phyloP scores from a whole-genome alignment of 2,797 vertebrate genomes.

The Crocidura indochinensis region DNA sequence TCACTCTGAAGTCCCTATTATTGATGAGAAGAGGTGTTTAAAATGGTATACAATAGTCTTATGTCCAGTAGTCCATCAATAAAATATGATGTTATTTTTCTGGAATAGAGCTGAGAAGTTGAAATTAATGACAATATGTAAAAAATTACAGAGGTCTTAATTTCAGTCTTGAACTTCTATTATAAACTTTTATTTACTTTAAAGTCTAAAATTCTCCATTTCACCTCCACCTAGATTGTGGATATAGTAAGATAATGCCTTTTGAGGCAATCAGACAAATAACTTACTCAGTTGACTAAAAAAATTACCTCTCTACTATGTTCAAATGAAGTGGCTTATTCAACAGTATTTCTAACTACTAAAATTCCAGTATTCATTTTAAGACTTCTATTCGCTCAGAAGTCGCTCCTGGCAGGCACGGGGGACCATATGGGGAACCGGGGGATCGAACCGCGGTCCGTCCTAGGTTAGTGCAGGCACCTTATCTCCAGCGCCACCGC shows the following conservation, averaged over 20 bases:
- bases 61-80: constrained; percentile 34
- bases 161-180: not conserved
- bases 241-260: not conserved
- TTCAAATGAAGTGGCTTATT: not conserved
- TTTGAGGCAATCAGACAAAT: not conserved
- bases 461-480: no score
- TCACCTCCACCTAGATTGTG: not conserved
- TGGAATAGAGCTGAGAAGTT: constrained; percentile 42
- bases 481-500: no score
- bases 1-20: not conserved
- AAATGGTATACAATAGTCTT: constrained; percentile 57
- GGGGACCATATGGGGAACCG: no score
- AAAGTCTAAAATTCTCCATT: constrained; percentile 21
- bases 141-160: not conserved
- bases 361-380: not conserved
- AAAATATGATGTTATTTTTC: not conserved
- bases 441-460: no score
- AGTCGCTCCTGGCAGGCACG: no score
- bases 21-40: constrained; percentile 26
- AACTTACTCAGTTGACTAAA: no score
- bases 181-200: constrained; percentile 50
- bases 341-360: constrained; percentile 2
- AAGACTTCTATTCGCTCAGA: no score
- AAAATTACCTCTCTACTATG: no score
- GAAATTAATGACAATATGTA: constrained; percentile 48